phyloP scores from a whole-genome alignment of 2,888 invertebrate genomes.

The Pheosia gnoma region DNA sequence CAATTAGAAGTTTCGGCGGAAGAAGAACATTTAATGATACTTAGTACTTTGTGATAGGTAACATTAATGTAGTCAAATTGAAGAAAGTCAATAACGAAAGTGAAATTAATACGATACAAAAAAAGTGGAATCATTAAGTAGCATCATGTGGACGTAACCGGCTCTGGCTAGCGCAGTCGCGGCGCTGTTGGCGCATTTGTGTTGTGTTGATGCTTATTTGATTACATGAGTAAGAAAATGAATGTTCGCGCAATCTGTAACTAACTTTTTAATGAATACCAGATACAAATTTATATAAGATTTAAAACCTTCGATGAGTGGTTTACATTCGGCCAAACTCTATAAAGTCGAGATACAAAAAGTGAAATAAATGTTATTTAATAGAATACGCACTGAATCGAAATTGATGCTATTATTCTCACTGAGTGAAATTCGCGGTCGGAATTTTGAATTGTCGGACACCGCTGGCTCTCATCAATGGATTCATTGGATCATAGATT shows the following conservation, averaged over 20 bases:
- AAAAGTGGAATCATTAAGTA: conserved; percentile 45
- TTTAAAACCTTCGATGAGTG: neutral
- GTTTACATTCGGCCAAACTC: conserved; percentile 17
- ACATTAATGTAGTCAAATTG: conserved; percentile 33
- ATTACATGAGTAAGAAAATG: conserved; percentile 25
- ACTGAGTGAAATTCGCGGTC: conserved; percentile 56
- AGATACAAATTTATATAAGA: conserved; percentile 10
- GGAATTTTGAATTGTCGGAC: conserved; percentile 43
- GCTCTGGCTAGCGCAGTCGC: conserved; percentile 34
- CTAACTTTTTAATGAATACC: conserved; percentile 18
- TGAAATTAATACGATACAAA: conserved; percentile 43
- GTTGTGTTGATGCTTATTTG: conserved; percentile 45
- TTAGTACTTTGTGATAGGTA: conserved; percentile 2
- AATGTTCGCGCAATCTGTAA: conserved; percentile 7
- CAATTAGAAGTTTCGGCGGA: neutral
- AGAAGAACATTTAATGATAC: no score
- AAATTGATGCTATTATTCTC: conserved; percentile 55
- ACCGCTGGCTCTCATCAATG: conserved; percentile 17
- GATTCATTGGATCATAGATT: conserved; percentile 41
- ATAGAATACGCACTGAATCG: conserved; percentile 40
- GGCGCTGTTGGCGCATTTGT: conserved; percentile 13
- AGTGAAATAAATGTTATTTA: conserved; percentile 44
- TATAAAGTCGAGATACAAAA: conserved; percentile 26
- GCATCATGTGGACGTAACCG: conserved; percentile 35
- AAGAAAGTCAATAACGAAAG: conserved; percentile 51